Evolutionary conservation across 1,140 invertebrate species (phyloP).

Genomic region (Pseudomyrmex gracilis): DNA sequence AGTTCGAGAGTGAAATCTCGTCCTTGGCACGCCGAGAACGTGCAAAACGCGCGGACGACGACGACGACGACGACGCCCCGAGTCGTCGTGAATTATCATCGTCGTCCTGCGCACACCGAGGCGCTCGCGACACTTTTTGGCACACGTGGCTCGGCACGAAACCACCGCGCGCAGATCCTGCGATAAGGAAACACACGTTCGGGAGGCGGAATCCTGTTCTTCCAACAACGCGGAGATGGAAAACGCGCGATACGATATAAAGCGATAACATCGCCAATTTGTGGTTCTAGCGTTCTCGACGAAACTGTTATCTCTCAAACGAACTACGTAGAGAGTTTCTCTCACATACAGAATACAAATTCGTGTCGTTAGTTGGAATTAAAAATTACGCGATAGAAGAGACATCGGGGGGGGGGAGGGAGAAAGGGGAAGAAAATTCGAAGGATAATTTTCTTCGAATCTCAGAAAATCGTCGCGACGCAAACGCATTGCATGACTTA

Average conservation of each 20-base stretch:
- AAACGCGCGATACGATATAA: too few relatives aligned
- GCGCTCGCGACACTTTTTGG: not conserved
- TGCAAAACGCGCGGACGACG: not conserved
- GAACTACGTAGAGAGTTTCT: not conserved
- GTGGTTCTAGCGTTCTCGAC: too few relatives aligned
- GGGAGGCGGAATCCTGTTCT: too few relatives aligned
- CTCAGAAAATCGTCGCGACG: not conserved
- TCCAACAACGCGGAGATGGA: too few relatives aligned
- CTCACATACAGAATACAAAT: not conserved
- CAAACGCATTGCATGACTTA: slow-evolving; percentile 75
- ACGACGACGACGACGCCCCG: too few relatives aligned
- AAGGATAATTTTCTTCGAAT: not conserved
- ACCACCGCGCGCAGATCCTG: not conserved
- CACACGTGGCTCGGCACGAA: not conserved
- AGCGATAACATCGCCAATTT: too few relatives aligned
- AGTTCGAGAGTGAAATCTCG: slow-evolving; percentile 72
- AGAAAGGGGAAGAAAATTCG: too few relatives aligned
- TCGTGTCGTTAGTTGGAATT: not conserved
- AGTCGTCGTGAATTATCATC: not conserved
- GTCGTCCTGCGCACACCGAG: not conserved
- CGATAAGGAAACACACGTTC: not conserved
- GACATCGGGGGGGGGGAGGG: too few relatives aligned
- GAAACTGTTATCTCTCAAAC: too few relatives aligned
- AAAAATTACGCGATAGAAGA: not conserved
- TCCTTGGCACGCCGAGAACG: slow-evolving; percentile 67